A percentile compares a stretch with the other conserved stretches of the same genome.
Evolutionary conservation across 2,888 invertebrate species (phyloP).

Genomic region (Drosophila colorata): DNA sequence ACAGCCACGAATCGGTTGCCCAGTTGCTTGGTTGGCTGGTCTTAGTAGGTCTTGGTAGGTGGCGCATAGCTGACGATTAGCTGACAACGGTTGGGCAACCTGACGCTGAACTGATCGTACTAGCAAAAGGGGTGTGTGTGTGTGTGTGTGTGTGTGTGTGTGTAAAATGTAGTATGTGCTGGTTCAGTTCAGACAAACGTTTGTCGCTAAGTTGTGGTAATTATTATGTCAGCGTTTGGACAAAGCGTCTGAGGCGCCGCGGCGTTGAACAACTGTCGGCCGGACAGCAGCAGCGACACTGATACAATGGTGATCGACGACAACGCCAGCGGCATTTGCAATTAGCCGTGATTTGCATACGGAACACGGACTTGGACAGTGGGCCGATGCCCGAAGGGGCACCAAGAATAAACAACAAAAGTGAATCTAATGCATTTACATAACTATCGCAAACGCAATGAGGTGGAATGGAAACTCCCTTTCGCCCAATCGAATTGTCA

Average conservation of each 20-base stretch:
- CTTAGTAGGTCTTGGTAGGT: constrained; percentile 48
- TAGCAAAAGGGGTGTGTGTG: neutral
- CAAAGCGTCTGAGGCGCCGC: constrained; percentile 47
- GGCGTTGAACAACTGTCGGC: constrained; percentile 25
- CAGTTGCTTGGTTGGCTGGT: constrained; percentile 19
- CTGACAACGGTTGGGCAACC: constrained; percentile 44
- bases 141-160: neutral
- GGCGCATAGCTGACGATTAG: constrained; percentile 48
- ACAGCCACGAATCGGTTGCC: constrained; percentile 31
- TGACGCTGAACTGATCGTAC: constrained; percentile 7
- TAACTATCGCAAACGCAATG: constrained; percentile 20
- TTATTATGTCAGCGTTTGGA: constrained; percentile 70
- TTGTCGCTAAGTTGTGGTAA: constrained; percentile 64
- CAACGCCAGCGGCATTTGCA: constrained; percentile 75
- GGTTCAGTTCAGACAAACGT: constrained; percentile 10
- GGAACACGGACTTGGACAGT: constrained; percentile 13
- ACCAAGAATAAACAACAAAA: constrained; percentile 47
- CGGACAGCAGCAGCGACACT: neutral
- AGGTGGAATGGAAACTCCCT: constrained; percentile 9
- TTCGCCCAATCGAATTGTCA: constrained; percentile 1
- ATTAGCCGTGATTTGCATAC: constrained; percentile 67
- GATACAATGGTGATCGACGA: constrained; percentile 2
- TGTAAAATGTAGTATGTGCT: too few relatives aligned
- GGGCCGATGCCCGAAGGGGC: constrained; percentile 1
- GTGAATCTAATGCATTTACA: constrained; percentile 62